Base-by-base conservation (phyloP, 2,888 invertebrate genomes). In the Hyppa rectilinea region DNA sequence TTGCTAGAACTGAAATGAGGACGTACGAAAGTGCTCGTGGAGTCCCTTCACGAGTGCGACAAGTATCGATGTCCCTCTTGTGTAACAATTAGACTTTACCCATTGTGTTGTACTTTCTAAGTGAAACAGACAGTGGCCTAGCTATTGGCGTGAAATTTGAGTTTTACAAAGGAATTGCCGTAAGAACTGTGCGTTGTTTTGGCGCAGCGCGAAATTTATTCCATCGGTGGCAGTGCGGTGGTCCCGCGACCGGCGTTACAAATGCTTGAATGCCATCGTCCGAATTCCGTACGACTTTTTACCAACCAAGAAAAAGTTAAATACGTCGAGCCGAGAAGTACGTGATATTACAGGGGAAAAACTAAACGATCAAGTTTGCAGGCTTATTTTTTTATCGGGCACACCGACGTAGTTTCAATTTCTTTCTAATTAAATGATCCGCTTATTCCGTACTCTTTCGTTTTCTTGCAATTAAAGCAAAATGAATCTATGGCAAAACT, bases 31-130 rank as follows among this genome's bases (percentile, higher is more conserved):
- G 73, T 82, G 60, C 55, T 77, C 81, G 58, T 74, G 68, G 82
- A 62, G 73, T 85, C 78, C 82, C 78, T 85, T 83, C 72, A 81
- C 80, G 78, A 84, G 64, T 77, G 84, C 81, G 87, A 89, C 87
- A 86, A 87, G 87, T 89, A 92, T 91, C 88, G 89, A 90, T 89
- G 87, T 85, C 83, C 83, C 78, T 85, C 87, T 92, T 89, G 87
- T 89, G 89, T 90, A 92, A 92, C 89, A 90, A 91, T 92, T 89
- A 88, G 87, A 85, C 88, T 87, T 85, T 77, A 82, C 84, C 85
- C 84, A 92, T 93, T 93, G 92, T 93, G 81, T 89, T 81, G 68
- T 67, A 91, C 94, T 95, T 94, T 95, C 94, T 92, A 93, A 92
- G 89, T 89, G 89, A 88, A 91, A 91, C 88, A 89, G 86, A 85